A percentile compares a stretch with the other conserved stretches of the same genome.
phyloP scores from a whole-genome alignment of 1,140 invertebrate genomes.

The Antheraea pernyi region DNA sequence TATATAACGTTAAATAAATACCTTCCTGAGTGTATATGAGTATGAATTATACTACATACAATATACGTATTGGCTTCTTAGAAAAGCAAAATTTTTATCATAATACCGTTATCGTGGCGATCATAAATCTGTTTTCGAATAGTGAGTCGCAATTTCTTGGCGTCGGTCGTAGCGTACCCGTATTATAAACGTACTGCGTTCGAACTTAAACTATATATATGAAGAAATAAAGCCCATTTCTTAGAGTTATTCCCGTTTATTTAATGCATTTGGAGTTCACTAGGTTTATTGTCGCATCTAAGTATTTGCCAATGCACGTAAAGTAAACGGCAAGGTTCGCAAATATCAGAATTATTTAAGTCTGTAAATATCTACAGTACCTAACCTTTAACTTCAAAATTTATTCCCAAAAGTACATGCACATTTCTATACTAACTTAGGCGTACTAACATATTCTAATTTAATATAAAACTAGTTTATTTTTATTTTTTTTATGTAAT shows the following conservation, averaged over 20 bases:
- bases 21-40: neutral
- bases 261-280: slow-evolving; percentile 54
- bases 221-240: slow-evolving; percentile 61
- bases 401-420: no score
- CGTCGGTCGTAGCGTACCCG: slow-evolving; percentile 47
- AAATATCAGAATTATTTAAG: slow-evolving; percentile 68
- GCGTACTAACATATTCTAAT: no score
- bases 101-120: slow-evolving; percentile 75
- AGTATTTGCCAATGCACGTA: slow-evolving; percentile 77
- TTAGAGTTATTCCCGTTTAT: slow-evolving; percentile 41
- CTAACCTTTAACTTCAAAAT: no score
- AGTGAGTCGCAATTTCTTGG: slow-evolving; percentile 70
- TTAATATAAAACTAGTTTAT: no score
- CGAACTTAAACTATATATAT: slow-evolving; percentile 46
- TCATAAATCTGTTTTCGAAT: slow-evolving; percentile 79
- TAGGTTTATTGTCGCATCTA: slow-evolving; percentile 70
- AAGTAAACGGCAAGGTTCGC: slow-evolving; percentile 72
- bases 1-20: neutral
- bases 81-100: slow-evolving; percentile 76
- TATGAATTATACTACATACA: neutral
- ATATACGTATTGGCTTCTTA: slow-evolving; percentile 30
- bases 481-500: no score
- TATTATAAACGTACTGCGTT: slow-evolving; percentile 34
- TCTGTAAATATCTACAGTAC: no score
- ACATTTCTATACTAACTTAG: no score